These are phyloP conservation scores for Crepidodera aurea DNA, from an alignment of 2,888 invertebrate species.

Conservation along the genomic window DNA sequence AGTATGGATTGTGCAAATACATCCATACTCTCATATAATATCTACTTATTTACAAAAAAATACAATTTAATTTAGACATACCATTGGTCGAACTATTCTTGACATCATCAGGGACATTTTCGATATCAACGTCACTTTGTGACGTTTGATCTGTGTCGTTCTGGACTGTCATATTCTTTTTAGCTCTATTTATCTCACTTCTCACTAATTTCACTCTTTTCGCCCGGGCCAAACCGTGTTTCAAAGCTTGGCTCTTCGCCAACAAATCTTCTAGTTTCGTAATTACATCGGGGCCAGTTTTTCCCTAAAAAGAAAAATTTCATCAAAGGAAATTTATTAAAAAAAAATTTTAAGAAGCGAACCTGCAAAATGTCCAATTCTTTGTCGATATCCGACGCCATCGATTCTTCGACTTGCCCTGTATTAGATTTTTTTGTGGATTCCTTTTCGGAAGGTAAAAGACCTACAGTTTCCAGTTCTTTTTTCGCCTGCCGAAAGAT, in stretches of 20 bases:
- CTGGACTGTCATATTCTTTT: conserved; percentile 53
- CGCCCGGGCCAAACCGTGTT: conserved; percentile 66
- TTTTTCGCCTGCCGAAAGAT: conserved; percentile 82
- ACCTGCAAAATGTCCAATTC: conserved; percentile 63
- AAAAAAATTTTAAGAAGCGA: no score
- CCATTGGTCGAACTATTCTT: conserved; percentile 41
- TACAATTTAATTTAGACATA: no score
- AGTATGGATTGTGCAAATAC: no score
- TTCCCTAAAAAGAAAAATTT: conserved; percentile 48
- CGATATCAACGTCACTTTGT: conserved; percentile 53
- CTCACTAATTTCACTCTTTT: conserved; percentile 69
- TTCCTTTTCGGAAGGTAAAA: conserved; percentile 60
- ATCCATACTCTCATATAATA: no score
- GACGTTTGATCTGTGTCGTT: conserved; percentile 48
- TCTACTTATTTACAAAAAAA: no score
- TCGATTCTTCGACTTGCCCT: conserved; percentile 58
- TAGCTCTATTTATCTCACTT: conserved; percentile 67
- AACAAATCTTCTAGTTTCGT: conserved; percentile 68
- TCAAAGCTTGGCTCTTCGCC: conserved; percentile 69
- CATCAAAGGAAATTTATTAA: neutral
- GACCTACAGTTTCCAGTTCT: conserved; percentile 72
- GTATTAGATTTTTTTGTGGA: conserved; percentile 41
- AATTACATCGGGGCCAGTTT: conserved; percentile 59
- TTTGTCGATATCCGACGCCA: conserved; percentile 66
- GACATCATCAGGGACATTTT: conserved; percentile 32